Base-by-base conservation (phyloP, 2,113 vertebrate species). In the Trematomus loennbergii region DNA sequence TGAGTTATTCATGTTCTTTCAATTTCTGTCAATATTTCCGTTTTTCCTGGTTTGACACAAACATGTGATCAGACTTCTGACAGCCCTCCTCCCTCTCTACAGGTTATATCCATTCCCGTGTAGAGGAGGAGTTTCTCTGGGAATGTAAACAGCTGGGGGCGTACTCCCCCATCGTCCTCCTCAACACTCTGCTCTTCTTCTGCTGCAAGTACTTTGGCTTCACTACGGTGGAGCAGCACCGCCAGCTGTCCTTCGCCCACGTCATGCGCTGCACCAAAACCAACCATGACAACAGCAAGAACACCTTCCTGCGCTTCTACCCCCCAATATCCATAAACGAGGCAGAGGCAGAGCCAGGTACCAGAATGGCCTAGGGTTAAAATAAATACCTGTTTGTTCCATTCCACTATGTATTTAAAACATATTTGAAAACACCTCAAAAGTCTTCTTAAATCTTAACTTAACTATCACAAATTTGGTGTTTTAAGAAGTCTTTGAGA, bases 151-250 rank as follows among this genome's bases (percentile, higher is more conserved):
- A 99, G 94, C 86, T 99, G 89, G 98, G 98, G 1, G 97, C 97
- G 5, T 99, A 99, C 91, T 99, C 98, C 16, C 98, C 98, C 69
- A 98, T 97, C 0, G 97, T 99, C 83, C 96, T 99, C 73, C 93
- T 99, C 93, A 99, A 99, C 93, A 99, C 98, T 0, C 95, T 99
- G 81, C 95, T 99, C 1, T 99, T 97, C 93, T 99, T 99, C 96
- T 98, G 96, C 94, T 99, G 97, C 93, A 99, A 99, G 94, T 96
- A 96, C 75, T 99, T 99, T 83, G 96, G 96, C 91, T 95, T 98
- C 76, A 97, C 96, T 91, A 96, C 96, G 53, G 95, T 96, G 88
- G 95, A 94, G 79, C 97, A 99, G 90, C 98, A 99, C 91, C 95
- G 95, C 75, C 97, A 97, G 90, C 96, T 99, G 1, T 99, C 97